phyloP scores from a whole-genome alignment of 64 coral and sea anemone genomes.

The Stylophora pistillata region DNA sequence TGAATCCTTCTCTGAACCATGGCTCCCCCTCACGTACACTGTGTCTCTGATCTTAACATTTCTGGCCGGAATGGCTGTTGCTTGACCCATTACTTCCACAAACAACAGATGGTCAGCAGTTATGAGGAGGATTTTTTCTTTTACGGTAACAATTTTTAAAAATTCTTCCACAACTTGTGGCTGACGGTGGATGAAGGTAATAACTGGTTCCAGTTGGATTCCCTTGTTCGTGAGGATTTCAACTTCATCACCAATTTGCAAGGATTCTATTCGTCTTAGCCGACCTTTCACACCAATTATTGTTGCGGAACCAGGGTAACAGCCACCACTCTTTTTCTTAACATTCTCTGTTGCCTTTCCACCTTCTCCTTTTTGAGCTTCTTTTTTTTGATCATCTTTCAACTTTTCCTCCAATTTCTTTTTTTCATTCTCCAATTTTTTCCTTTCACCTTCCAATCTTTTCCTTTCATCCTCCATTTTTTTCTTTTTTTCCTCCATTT shows the following conservation, averaged over 20 bases:
- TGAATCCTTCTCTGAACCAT: background rate
- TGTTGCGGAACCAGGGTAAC: conserved; percentile 7
- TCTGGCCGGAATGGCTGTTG: conserved; percentile 16
- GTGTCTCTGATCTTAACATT: background rate
- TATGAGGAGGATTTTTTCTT: conserved; percentile 1
- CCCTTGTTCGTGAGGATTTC: background rate
- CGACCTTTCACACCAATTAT: conserved; percentile 8
- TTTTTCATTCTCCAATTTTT: background rate
- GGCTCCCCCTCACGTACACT: background rate
- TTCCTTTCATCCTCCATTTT: background rate
- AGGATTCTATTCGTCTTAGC: background rate
- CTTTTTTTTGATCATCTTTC: no score
- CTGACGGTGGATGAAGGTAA: conserved; percentile 12
- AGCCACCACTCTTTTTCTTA: background rate
- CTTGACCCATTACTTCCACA: background rate
- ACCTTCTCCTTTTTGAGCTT: no score
- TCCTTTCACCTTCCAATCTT: background rate
- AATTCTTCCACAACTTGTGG: background rate
- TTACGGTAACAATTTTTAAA: background rate
- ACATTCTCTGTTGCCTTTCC: background rate
- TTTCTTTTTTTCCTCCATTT: no score
- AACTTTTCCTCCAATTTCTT: no score
- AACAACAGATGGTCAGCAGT: conserved; percentile 25
- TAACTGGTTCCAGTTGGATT: background rate
- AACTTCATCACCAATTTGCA: background rate